Percentiles rank a stretch among this genome's conserved stretches.
phyloP scores from a whole-genome alignment of 2,797 vertebrate species.

The Myoxocephalus aenaeus region DNA sequence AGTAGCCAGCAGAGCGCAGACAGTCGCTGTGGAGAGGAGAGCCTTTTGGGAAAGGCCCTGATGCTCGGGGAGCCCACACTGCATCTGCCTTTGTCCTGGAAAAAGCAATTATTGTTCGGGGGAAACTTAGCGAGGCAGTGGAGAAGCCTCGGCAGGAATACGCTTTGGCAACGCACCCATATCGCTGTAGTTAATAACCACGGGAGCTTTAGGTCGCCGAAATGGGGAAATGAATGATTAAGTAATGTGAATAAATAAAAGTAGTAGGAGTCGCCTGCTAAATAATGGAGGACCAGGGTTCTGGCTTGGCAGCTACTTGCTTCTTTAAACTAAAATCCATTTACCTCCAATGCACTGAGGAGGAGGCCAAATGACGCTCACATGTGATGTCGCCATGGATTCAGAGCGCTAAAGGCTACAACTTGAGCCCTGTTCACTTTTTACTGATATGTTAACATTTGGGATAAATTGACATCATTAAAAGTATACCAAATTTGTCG shows the following conservation, averaged over 20 bases:
- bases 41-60: slow-evolving; percentile 45
- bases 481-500: not conserved
- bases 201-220: slow-evolving; percentile 6
- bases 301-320: not conserved
- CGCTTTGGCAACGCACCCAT: slow-evolving; percentile 32
- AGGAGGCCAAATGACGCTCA: not conserved
- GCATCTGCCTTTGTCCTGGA: slow-evolving; percentile 28
- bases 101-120: slow-evolving; percentile 60
- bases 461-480: not conserved
- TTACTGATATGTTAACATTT: not conserved
- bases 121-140: slow-evolving; percentile 35
- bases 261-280: not conserved
- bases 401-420: not conserved
- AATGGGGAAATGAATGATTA: slow-evolving; percentile 49
- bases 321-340: not conserved
- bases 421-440: not conserved
- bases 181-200: slow-evolving; percentile 47
- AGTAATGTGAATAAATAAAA: slow-evolving; percentile 48
- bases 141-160: slow-evolving; percentile 45
- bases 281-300: slow-evolving; percentile 34
- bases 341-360: not conserved
- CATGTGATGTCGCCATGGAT: not conserved
- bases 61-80: slow-evolving; percentile 30
- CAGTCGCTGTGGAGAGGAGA: slow-evolving; percentile 60
- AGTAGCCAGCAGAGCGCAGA: slow-evolving; percentile 61